These are phyloP conservation scores for Ephialtes manifestator DNA, from an alignment of 2,888 invertebrate genomes.

Conservation along the genomic window DNA sequence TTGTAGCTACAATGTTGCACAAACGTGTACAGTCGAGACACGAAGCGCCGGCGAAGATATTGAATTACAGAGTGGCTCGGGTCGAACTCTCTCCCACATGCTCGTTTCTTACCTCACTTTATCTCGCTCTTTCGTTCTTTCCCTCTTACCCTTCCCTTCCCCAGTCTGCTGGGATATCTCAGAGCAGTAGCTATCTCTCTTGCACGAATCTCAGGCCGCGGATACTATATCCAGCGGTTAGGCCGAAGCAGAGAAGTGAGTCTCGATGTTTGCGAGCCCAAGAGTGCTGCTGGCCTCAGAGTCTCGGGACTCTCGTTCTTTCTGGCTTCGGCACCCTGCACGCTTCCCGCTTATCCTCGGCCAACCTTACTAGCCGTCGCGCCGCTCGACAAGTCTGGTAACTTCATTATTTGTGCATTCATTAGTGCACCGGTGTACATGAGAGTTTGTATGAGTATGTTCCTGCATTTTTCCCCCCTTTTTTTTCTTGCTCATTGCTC, in stretches of 20 bases:
- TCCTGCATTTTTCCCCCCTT: slow-evolving; percentile 5
- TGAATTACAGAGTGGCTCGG: slow-evolving; percentile 70
- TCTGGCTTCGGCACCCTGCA: slow-evolving; percentile 42
- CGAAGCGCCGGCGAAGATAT: slow-evolving; percentile 67
- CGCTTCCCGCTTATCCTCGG: slow-evolving; percentile 11
- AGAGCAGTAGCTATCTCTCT: slow-evolving; percentile 1
- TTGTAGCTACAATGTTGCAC: slow-evolving; percentile 80
- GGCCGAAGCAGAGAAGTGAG: background rate
- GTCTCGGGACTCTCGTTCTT: slow-evolving; percentile 8
- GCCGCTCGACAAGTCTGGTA: slow-evolving; percentile 34
- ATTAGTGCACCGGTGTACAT: slow-evolving; percentile 40
- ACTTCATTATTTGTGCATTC: slow-evolving; percentile 63
- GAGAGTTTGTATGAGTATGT: background rate
- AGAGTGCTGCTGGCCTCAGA: slow-evolving; percentile 24
- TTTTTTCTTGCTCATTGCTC: background rate
- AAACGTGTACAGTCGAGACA: slow-evolving; percentile 76
- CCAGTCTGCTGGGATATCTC: slow-evolving; percentile 23
- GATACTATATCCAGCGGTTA: slow-evolving; percentile 22
- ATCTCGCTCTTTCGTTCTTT: slow-evolving; percentile 28
- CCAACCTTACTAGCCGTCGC: background rate
- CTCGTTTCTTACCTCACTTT: background rate
- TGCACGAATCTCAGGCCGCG: slow-evolving; percentile 22
- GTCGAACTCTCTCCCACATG: slow-evolving; percentile 8
- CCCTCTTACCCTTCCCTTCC: slow-evolving; percentile 9
- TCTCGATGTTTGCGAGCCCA: slow-evolving; percentile 41